Evolutionary conservation across 2,888 invertebrate genomes (phyloP).

Genomic region (Plagiodera versicolora): DNA sequence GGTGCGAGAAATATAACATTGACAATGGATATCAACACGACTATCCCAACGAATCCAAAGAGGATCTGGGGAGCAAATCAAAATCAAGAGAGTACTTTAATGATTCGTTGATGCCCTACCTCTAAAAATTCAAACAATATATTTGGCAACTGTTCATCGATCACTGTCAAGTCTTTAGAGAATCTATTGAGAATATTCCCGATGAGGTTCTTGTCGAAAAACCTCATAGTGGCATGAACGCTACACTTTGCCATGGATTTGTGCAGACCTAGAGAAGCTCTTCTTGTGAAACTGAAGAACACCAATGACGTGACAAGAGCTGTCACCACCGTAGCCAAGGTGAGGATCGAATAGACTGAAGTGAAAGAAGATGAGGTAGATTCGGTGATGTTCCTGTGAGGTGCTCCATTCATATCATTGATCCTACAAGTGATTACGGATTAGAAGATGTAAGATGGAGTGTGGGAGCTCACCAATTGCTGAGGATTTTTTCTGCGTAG

Average conservation of each 20-base stretch:
- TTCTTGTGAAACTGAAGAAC: slow-evolving; percentile 30
- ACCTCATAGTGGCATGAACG: slow-evolving; percentile 59
- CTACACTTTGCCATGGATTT: slow-evolving; percentile 60
- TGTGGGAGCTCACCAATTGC: slow-evolving; percentile 36
- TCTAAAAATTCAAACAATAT: slow-evolving; percentile 32
- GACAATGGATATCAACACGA: slow-evolving; percentile 32
- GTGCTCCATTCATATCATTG: not conserved
- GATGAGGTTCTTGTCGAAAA: slow-evolving; percentile 46
- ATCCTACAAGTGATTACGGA: slow-evolving; percentile 8
- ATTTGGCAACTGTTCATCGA: slow-evolving; percentile 56
- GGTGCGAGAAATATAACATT: slow-evolving; percentile 35
- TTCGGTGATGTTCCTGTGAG: not conserved
- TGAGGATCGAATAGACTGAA: slow-evolving; percentile 22
- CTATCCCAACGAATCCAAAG: slow-evolving; percentile 30
- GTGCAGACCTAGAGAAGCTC: slow-evolving; percentile 55
- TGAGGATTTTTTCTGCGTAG: slow-evolving; percentile 40
- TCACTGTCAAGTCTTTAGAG: slow-evolving; percentile 69
- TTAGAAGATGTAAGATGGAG: not conserved
- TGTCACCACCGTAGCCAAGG: slow-evolving; percentile 19
- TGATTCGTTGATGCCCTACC: slow-evolving; percentile 15
- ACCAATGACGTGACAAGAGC: slow-evolving; percentile 23
- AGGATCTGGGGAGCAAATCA: slow-evolving; percentile 22
- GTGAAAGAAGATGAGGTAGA: not conserved
- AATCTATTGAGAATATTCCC: slow-evolving; percentile 60
- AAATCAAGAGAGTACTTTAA: not conserved